Evolutionary conservation across 2,797 vertebrate species (phyloP), one percentile per base, ranked within the genome.

Genomic region (Tangara arthus): DNA sequence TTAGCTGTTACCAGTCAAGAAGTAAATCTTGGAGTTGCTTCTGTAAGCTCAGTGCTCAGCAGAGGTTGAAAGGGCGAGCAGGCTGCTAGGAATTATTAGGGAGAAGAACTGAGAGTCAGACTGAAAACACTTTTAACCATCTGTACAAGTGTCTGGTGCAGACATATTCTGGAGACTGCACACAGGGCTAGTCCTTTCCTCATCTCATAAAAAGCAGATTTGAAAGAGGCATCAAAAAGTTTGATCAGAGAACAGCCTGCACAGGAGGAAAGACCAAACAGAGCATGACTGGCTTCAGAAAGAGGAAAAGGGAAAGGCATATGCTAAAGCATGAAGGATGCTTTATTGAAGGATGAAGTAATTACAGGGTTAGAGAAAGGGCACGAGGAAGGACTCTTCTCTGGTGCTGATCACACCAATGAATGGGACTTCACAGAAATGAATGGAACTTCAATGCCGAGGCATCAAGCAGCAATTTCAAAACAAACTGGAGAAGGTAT

Each of bases 21-120:
- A 89, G 41, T 78, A 96, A 89, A 91, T 89, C 61, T 64, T 73
- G 39, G 68, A 89, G 79, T 18, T 89, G 34, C 53, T 90, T 89
- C 63, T 89, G 39, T 35, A 69, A 73, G 60, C 17, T 89, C 37
- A 56, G 68, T 39, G 72, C 76, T 88, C 88, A 71, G 65, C 46
- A 90, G 41, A 0, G 0, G 49, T 81, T 3, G 0, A 86, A 94
- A 90, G 49, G 85, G n/a, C 49, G 87, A 91, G 22, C 19, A 83
- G 76, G 46, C 41, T 92, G 42, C 61, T 83, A 78, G 57, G 42
- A 81, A 87, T 87, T 90, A 87, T 84, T 94, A 68, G 50, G 82
- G 39, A 75, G 57, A 71, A 16, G 65, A 88, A 83, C 1, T 80
- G 82, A 95, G 44, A 95, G 55, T 20, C 42, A 91, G 46, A 28